Conservation (phyloP, 2,888 invertebrate genomes). For the Operophtera brumata region DNA sequence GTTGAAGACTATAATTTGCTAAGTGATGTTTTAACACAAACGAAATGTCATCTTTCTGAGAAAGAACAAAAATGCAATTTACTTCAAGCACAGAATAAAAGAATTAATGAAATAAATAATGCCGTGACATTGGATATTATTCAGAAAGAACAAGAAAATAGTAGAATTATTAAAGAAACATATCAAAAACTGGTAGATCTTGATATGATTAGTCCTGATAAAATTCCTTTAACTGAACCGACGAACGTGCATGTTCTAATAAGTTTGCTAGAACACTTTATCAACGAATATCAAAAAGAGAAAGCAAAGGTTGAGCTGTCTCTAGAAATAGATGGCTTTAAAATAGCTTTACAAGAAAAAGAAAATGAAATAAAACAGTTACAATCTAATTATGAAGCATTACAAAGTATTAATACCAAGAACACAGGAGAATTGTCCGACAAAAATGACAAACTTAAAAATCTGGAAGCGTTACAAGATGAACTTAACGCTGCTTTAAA, state of each 20-base stretch:
- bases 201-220: slow-evolving; percentile 42
- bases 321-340: slow-evolving; percentile 44
- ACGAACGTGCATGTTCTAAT: slow-evolving; percentile 41
- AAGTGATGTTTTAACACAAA: slow-evolving; percentile 46
- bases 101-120: slow-evolving; percentile 59
- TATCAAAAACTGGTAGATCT: slow-evolving; percentile 48
- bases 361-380: slow-evolving; percentile 44
- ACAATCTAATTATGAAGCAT: slow-evolving; percentile 35
- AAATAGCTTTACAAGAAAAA: slow-evolving; percentile 44
- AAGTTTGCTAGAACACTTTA: slow-evolving; percentile 47
- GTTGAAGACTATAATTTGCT: slow-evolving; percentile 46
- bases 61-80: slow-evolving; percentile 59
- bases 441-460: slow-evolving; percentile 43
- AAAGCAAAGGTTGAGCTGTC: slow-evolving; percentile 40
- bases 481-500: slow-evolving; percentile 48
- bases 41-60: slow-evolving; percentile 50
- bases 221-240: slow-evolving; percentile 40
- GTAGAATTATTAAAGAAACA: slow-evolving; percentile 44
- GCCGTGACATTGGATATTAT: slow-evolving; percentile 65
- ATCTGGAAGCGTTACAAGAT: slow-evolving; percentile 39
- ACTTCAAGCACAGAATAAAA: slow-evolving; percentile 57
- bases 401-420: slow-evolving; percentile 41
- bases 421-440: slow-evolving; percentile 38
- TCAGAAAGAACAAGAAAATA: slow-evolving; percentile 54
- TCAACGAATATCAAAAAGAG: slow-evolving; percentile 36